Base-by-base conservation (phyloP, 2,797 vertebrate species). In the Arctocebus calabarensis region DNA sequence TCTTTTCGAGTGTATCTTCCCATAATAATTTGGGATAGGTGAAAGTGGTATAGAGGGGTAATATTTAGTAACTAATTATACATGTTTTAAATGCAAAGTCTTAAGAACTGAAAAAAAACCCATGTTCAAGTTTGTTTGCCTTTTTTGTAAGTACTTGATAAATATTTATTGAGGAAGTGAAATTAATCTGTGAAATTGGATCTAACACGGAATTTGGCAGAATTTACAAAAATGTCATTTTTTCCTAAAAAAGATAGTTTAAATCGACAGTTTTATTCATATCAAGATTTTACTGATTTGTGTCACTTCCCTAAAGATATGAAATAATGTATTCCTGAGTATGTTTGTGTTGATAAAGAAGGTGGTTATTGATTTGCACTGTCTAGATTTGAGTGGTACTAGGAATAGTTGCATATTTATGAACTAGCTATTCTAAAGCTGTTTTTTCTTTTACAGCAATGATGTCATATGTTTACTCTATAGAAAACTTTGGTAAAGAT, bases 251-350 rank as follows among this genome's bases (percentile, higher is more conserved):
- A 84, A 23, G 64, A 16, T 75, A 52, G 61, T 93, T 89, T 85
- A 82, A 83, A 29, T 86, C 61, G 70, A 27, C 12, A 37, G 3
- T 81, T 94, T 94, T 95, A 79, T 94, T 95, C 61, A 27, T 95
- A 32, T 88, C 70, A 93, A 32, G n/a, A 57, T 86, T 64, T 95
- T 95, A 79, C 5, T 93, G 88, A 90, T 95, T 59, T 85, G 9
- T 71, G 37, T 93, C 81, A 13, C 92, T 93, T 95, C 37, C 79
- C 64, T 90, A 84, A 86, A 71, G 34, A 85, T 71, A 81, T n/a
- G 90, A 61, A 90, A 48, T 92, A 71, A 45, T 74, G 29, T 94
- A 45, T 91, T 48, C 61, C 23, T 59, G 3, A 84, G 22, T 88
- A 27, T 84, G n/a, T 83, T 23, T 88, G 3, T 85, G 4, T 84